Conservation (phyloP, 2,113 vertebrate genomes). For the Bolborhynchus lineola region DNA sequence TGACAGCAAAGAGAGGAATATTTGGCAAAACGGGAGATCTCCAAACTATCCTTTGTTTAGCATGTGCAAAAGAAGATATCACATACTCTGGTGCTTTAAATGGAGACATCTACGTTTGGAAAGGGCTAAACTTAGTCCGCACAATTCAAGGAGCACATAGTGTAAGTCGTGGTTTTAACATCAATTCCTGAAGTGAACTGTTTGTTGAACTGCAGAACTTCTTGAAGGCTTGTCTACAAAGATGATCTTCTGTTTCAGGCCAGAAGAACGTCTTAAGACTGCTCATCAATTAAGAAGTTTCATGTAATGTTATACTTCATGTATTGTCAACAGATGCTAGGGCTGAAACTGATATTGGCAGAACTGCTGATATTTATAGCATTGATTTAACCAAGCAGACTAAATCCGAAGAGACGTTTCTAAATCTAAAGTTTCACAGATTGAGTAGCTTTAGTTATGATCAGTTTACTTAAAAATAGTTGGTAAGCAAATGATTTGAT, state of each 20-base stretch:
- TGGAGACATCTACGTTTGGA: conserved; percentile 96
- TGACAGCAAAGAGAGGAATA: conserved; percentile 93
- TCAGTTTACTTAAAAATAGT: not conserved
- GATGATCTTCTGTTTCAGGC: not conserved
- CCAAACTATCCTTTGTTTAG: conserved; percentile 95
- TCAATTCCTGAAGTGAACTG: not conserved
- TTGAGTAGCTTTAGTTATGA: not conserved
- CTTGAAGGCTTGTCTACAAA: not conserved
- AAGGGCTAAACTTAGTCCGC: conserved; percentile 84
- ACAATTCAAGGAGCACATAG: conserved; percentile 94
- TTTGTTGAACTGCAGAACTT: not conserved
- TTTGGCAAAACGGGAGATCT: conserved; percentile 96
- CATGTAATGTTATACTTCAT: not conserved
- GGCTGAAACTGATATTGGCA: not conserved
- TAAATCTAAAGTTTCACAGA: not conserved
- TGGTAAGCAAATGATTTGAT: not conserved
- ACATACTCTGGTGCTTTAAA: conserved; percentile 96
- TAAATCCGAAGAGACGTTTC: not conserved
- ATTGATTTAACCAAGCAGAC: not conserved
- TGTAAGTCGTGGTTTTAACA: conserved; percentile 75
- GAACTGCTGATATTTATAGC: not conserved
- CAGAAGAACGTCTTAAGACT: not conserved
- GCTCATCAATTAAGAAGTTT: not conserved
- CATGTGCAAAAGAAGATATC: conserved; percentile 90
- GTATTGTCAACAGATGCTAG: not conserved